Percentiles rank a stretch among this genome's conserved stretches.
Evolutionary conservation across 2,888 invertebrate species (phyloP).

Genomic region (Mythimna albipuncta): DNA sequence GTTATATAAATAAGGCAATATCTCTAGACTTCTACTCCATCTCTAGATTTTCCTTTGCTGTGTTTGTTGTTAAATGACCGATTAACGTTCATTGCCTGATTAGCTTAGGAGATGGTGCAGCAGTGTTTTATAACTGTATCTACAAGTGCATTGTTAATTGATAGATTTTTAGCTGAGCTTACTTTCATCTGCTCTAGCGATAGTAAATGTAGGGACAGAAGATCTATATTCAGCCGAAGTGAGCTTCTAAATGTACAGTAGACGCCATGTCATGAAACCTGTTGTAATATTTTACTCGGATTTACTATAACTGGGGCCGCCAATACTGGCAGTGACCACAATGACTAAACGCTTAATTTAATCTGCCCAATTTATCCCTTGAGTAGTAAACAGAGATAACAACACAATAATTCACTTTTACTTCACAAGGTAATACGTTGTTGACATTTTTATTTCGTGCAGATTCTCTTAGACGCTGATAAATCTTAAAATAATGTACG

Average conservation of each 20-base stretch:
- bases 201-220: neutral
- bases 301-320: slow-evolving; percentile 8
- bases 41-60: neutral
- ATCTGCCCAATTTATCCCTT: slow-evolving; percentile 38
- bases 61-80: too few species aligned
- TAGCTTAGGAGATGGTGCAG: too few species aligned
- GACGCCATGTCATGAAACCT: slow-evolving; percentile 4
- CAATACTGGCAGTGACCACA: slow-evolving; percentile 27
- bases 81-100: neutral
- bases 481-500: slow-evolving; percentile 48
- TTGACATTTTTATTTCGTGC: slow-evolving; percentile 54
- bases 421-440: slow-evolving; percentile 51
- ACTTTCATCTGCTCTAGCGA: too few species aligned
- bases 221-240: slow-evolving; percentile 14
- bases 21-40: neutral
- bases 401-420: slow-evolving; percentile 44
- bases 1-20: too few species aligned
- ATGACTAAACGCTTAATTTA: slow-evolving; percentile 42
- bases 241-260: neutral
- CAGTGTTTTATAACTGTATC: neutral
- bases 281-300: slow-evolving; percentile 27
- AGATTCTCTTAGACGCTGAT: slow-evolving; percentile 39
- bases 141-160: too few species aligned
- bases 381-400: slow-evolving; percentile 50
- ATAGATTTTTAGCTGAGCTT: neutral